These are phyloP conservation scores for Nomada fucata DNA, from an alignment of 2,888 invertebrate species.

Conservation along the genomic window DNA sequence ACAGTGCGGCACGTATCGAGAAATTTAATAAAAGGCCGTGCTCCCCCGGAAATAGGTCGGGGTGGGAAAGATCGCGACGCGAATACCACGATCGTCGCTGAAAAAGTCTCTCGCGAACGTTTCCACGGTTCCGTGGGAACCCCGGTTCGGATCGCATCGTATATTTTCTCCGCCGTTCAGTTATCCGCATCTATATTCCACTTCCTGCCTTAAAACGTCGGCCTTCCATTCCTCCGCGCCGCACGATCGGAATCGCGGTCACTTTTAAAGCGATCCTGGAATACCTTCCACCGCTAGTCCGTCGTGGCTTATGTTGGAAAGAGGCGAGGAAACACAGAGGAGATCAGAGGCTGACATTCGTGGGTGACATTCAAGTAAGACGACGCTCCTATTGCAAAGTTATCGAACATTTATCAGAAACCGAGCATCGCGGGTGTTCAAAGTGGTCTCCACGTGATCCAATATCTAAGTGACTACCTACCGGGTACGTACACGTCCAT, in stretches of 20 bases:
- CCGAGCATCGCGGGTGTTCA: constrained; percentile 3
- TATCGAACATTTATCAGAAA: neutral
- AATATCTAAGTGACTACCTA: neutral
- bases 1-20: constrained; percentile 42
- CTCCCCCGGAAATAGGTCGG: constrained; percentile 48
- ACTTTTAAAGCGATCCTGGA: constrained; percentile 10
- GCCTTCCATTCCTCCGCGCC: constrained; percentile 22
- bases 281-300: constrained; percentile 5
- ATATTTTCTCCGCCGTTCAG: constrained; percentile 58
- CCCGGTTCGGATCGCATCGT: constrained; percentile 53
- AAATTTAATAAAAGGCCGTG: constrained; percentile 61
- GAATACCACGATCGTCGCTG: constrained; percentile 38
- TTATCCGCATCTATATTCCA: constrained; percentile 63
- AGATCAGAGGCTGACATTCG: no score
- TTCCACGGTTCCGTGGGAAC: constrained; percentile 64
- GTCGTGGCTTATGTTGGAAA: neutral
- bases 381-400: neutral
- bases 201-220: constrained; percentile 53
- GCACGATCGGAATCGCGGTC: constrained; percentile 29
- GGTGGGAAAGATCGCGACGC: constrained; percentile 36
- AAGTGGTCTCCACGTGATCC: neutral
- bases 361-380: neutral
- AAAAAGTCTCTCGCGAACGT: constrained; percentile 43
- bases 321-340: neutral
- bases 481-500: no score